These are phyloP conservation scores for Teleogryllus oceanicus DNA, from an alignment of 2,888 invertebrate species.

Conservation along the genomic window DNA sequence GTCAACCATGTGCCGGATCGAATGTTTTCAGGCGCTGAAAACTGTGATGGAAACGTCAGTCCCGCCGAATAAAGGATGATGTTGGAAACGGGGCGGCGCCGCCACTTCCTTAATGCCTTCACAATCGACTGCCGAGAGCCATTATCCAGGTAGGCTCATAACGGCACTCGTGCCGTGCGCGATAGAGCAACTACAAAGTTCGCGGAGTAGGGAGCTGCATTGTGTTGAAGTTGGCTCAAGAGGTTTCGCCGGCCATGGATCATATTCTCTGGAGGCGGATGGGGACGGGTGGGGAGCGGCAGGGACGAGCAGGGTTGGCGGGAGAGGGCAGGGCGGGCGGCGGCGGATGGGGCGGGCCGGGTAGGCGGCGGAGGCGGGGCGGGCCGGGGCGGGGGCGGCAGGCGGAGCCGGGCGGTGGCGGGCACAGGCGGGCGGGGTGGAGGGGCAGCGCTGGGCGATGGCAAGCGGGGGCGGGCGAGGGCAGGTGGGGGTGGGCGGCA, in stretches of 20 bases:
- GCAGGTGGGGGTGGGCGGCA: not conserved
- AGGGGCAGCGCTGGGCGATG: not conserved
- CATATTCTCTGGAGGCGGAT: not conserved
- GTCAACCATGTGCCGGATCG: too few relatives aligned
- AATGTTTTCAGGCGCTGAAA: too few relatives aligned
- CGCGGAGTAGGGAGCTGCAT: not conserved
- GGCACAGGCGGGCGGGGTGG: not conserved
- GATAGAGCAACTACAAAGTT: not conserved
- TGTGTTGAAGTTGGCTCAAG: not conserved
- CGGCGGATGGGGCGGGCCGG: not conserved
- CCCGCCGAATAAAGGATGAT: not conserved
- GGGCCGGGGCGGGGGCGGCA: not conserved
- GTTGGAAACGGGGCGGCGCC: not conserved
- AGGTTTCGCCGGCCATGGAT: slow-evolving; percentile 1
- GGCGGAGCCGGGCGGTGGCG: not conserved
- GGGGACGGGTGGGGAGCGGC: not conserved
- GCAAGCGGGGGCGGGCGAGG: too few relatives aligned
- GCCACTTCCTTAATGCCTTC: not conserved
- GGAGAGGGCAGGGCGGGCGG: not conserved
- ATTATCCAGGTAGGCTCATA: slow-evolving; percentile 18
- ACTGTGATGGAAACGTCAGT: too few relatives aligned
- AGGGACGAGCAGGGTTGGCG: not conserved
- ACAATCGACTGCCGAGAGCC: not conserved
- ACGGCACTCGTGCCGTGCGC: not conserved
- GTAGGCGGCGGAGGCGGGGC: not conserved